Evolutionary conservation across 2,113 vertebrate genomes (phyloP), one percentile per base, ranked within the genome.

Genomic region (Arothron firmamentum): DNA sequence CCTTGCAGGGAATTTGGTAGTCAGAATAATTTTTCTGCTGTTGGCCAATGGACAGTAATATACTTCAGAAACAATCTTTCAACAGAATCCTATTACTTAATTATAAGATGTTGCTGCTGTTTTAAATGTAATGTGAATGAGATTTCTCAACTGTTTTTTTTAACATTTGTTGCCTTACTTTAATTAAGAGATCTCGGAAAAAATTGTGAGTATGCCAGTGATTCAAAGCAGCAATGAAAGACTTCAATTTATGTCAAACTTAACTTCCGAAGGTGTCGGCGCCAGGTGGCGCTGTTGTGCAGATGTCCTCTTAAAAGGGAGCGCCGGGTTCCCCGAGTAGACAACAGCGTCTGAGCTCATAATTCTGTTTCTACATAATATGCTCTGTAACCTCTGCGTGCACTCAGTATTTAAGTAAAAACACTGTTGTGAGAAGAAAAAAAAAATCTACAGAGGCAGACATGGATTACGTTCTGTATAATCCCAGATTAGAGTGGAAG

Each of bases 231-330:
- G 31, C 15, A 28, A 38, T 38, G 11, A 38, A 38, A 31, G 28
- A 31, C 28, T 38, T 38, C 9, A 9, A 38, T 10, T 11, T 38
- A 38, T 10, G 34, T 38, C 34, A 38, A 11, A 38, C 9, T 9
- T 38, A 12, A 38, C 1, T 11, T 38, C 34, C 34, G 3, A 98
- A 94, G 95, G 97, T n/a, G 95, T 94, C 28, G 95, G 95, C 80
- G 97, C 95, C 72, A 94, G 95, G 78, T 95, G 95, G 81, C 94
- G 95, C 71, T 94, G 94, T 75, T 98, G 95, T 80, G 94, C 95
- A 91, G 95, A 94, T 18, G 95, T 96, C 84, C 92, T 96, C 88
- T 96, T 96, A 96, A 84, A 38, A 38, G 34, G 34, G 34, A 38
- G 34, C 34, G 11, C 34, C 34, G 34, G 34, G 34, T 38, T 75